These are phyloP conservation scores for Drosophila pruinosa DNA, from an alignment of 1,140 invertebrate genomes.

Conservation along the genomic window DNA sequence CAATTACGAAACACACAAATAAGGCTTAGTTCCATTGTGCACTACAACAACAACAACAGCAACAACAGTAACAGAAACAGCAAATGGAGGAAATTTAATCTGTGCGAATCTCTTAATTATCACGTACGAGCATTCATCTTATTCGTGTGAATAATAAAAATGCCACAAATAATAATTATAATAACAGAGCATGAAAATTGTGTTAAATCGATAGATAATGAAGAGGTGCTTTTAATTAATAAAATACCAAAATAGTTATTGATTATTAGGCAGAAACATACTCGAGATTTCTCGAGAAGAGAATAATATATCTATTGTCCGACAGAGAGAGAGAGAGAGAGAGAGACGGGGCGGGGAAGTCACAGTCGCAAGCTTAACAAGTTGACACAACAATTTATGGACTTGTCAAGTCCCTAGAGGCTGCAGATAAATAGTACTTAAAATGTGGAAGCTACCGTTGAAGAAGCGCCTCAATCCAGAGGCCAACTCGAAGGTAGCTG, in stretches of 20 bases:
- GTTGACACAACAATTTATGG: slow-evolving; percentile 68
- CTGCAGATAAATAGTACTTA: slow-evolving; percentile 12
- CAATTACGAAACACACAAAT: slow-evolving; percentile 27
- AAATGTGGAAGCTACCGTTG: slow-evolving; percentile 2
- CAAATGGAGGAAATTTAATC: slow-evolving; percentile 5
- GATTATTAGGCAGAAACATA: too few relatives aligned
- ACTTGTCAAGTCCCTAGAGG: slow-evolving; percentile 33
- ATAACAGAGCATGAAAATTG: not conserved
- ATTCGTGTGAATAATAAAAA: slow-evolving; percentile 27
- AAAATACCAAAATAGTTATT: not conserved
- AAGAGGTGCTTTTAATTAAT: not conserved
- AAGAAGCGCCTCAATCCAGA: slow-evolving; percentile 25
- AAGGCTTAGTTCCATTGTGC: slow-evolving; percentile 20
- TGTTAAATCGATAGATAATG: not conserved
- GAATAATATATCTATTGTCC: too few relatives aligned
- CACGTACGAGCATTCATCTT: slow-evolving; percentile 51
- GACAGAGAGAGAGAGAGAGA: not conserved
- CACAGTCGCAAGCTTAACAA: slow-evolving; percentile 47
- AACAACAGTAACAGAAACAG: not conserved
- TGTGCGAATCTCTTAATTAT: slow-evolving; percentile 70
- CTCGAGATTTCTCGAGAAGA: too few relatives aligned
- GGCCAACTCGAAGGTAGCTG: slow-evolving; percentile 15
- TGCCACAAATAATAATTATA: not conserved
- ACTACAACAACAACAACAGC: not conserved
- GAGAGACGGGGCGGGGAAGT: not conserved